Conservation (phyloP, 2,888 invertebrate genomes). For the Ectemnius cavifrons region DNA sequence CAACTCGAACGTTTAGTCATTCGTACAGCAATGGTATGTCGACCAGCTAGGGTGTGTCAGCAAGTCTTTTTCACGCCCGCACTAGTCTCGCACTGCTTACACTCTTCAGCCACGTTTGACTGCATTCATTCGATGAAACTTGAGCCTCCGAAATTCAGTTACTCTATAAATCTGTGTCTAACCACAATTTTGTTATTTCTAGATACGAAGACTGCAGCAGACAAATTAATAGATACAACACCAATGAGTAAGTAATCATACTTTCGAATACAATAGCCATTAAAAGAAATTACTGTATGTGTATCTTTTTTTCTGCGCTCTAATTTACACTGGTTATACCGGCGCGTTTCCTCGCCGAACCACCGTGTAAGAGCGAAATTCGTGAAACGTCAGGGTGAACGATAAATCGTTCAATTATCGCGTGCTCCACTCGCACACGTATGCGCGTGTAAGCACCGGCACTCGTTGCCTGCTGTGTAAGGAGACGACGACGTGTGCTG, state of each 20-base stretch:
- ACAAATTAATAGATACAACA: no score
- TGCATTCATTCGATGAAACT: no score
- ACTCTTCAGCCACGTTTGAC: no score
- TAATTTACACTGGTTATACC: slow-evolving; percentile 31
- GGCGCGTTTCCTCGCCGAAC: slow-evolving; percentile 17
- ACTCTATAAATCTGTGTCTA: no score
- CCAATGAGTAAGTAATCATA: no score
- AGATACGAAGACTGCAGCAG: neutral
- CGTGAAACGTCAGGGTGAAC: slow-evolving; percentile 25
- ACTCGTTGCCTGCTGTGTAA: no score
- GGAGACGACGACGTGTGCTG: slow-evolving; percentile 32
- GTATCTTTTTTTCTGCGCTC: slow-evolving; percentile 9
- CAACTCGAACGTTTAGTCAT: no score
- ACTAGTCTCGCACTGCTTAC: no score
- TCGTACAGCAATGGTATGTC: neutral
- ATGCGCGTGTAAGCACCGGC: no score
- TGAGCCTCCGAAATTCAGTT: no score
- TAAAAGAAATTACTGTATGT: neutral
- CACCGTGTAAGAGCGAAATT: slow-evolving; percentile 38
- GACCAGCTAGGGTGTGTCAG: neutral
- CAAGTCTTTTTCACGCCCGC: neutral
- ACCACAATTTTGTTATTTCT: slow-evolving; percentile 39
- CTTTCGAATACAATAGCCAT: no score
- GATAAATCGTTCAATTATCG: slow-evolving; percentile 7
- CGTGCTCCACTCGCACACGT: neutral